Conservation (phyloP, 2,797 vertebrate genomes). For the Pseudomugil tenellus region DNA sequence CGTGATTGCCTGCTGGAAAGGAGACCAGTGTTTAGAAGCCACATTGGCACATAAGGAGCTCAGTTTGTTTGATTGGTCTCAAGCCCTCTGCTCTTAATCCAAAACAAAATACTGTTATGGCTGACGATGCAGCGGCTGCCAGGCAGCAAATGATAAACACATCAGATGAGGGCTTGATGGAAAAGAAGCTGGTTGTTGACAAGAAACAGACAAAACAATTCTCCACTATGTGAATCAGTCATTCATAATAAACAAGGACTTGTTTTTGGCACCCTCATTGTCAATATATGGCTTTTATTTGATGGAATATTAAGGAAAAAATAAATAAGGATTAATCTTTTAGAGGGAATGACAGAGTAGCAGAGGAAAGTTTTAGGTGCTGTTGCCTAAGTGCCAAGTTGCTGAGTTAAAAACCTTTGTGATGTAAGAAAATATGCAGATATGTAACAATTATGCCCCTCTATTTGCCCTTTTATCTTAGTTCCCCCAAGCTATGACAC, state of each 20-base stretch:
- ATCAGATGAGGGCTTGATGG: slow-evolving; percentile 62
- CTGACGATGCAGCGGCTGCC: slow-evolving; percentile 36
- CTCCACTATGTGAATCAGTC: slow-evolving; percentile 33
- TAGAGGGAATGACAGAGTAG: neutral
- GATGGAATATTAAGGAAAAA: slow-evolving; percentile 33
- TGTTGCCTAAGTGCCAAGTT: slow-evolving; percentile 45
- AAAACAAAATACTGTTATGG: slow-evolving; percentile 72
- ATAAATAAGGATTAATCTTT: slow-evolving; percentile 28
- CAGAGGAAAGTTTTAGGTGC: slow-evolving; percentile 9
- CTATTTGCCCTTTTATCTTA: slow-evolving; percentile 45
- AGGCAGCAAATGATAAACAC: slow-evolving; percentile 64
- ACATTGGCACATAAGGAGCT: slow-evolving; percentile 68
- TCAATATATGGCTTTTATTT: slow-evolving; percentile 63
- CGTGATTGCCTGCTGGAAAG: slow-evolving; percentile 50
- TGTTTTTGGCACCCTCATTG: slow-evolving; percentile 13
- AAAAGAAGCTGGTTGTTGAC: slow-evolving; percentile 44
- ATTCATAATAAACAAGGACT: slow-evolving; percentile 32
- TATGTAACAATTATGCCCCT: slow-evolving; percentile 44
- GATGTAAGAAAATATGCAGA: slow-evolving; percentile 34
- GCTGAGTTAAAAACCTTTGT: slow-evolving; percentile 56
- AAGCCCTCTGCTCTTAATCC: slow-evolving; percentile 76
- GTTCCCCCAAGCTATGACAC: slow-evolving; percentile 46
- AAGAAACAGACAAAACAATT: slow-evolving; percentile 41
- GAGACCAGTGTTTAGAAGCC: slow-evolving; percentile 56
- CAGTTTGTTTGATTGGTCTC: slow-evolving; percentile 73